phyloP scores from a whole-genome alignment of 2,113 vertebrate species.

The Colinus virginianus region DNA sequence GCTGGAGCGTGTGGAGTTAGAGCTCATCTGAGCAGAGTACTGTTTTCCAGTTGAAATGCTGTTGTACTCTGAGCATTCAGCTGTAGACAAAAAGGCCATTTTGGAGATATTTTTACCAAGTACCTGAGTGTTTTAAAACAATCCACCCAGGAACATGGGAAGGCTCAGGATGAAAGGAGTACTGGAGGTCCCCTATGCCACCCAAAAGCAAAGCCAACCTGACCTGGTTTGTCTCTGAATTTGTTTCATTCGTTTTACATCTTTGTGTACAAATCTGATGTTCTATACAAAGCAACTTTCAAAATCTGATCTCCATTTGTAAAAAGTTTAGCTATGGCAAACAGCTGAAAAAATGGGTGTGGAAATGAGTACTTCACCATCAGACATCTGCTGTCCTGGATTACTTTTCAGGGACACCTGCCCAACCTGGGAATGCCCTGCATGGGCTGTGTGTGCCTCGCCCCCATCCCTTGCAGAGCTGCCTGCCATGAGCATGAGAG shows the following conservation, averaged over 20 bases:
- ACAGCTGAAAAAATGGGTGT: not conserved
- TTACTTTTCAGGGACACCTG: not conserved
- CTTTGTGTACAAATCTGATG: not conserved
- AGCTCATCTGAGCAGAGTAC: not conserved
- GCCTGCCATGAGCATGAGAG: not conserved
- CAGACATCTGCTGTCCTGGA: not conserved
- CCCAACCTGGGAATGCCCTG: not conserved
- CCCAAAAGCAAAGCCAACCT: not conserved
- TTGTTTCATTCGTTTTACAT: not conserved
- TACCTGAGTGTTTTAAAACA: not conserved
- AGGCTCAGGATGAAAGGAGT: not conserved
- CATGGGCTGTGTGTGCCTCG: not conserved
- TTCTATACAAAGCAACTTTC: not conserved
- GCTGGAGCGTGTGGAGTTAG: fast-evolving
- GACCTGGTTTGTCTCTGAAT: not conserved
- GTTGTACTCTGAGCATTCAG: not conserved
- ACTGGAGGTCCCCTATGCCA: not conserved
- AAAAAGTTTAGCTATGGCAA: not conserved
- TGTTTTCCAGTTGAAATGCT: not conserved
- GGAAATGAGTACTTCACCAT: not conserved
- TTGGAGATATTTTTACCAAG: slow-evolving; percentile 19
- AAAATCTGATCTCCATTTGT: not conserved
- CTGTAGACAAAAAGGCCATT: not conserved
- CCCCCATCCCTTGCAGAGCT: not conserved
- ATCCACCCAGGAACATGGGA: not conserved